Conservation (phyloP, 2,113 vertebrate species). For the Pseudopodoces humilis region DNA sequence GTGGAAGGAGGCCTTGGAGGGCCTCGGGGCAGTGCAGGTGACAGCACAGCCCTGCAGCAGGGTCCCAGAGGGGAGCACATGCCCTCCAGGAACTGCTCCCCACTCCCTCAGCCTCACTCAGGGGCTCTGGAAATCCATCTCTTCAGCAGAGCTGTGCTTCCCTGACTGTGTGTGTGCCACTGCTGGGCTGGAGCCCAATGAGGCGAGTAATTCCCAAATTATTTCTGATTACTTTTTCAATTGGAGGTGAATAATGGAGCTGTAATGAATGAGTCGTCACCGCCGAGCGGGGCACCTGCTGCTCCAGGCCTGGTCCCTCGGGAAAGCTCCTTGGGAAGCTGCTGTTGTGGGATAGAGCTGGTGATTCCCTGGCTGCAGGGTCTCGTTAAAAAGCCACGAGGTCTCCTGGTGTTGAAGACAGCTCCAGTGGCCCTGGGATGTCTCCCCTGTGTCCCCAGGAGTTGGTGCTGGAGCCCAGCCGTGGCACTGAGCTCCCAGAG, state of each 20-base stretch:
- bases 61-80: fast-evolving
- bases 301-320: background rate
- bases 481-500: background rate
- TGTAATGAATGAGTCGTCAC: fast-evolving
- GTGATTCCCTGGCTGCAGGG: background rate
- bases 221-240: background rate
- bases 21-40: background rate
- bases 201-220: background rate
- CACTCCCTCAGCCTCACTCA: background rate
- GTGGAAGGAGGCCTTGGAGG: background rate
- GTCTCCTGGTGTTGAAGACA: background rate
- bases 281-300: fast-evolving
- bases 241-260: background rate
- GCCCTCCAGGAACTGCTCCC: background rate
- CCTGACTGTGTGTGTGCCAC: background rate
- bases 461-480: fast-evolving
- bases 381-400: background rate
- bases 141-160: background rate
- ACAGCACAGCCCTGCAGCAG: fast-evolving
- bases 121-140: background rate
- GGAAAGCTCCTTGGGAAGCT: background rate
- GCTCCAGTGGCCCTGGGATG: background rate
- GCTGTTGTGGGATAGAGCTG: background rate
- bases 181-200: background rate
- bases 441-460: background rate